phyloP scores from a whole-genome alignment of 2,113 vertebrate genomes.

The Podocnemis expansa region DNA sequence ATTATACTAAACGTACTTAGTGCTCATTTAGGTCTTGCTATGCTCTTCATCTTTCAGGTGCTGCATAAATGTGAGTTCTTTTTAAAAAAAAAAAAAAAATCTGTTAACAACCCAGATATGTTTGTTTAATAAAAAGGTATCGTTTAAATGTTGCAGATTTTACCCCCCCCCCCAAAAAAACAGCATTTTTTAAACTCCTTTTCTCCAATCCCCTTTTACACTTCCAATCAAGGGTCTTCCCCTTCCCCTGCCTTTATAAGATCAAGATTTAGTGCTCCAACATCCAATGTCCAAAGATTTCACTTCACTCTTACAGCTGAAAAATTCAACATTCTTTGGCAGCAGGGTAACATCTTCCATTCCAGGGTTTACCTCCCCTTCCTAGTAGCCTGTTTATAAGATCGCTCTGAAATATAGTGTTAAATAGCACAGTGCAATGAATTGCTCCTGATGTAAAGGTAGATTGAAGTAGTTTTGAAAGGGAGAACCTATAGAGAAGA shows the following conservation, averaged over 20 bases:
- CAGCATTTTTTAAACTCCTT: rapidly evolving
- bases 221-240: background rate
- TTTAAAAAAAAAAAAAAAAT: too few relatives aligned
- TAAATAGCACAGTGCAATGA: background rate
- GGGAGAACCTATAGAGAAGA: background rate
- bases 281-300: background rate
- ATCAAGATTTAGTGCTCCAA: background rate
- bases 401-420: background rate
- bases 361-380: background rate
- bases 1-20: background rate
- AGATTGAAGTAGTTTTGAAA: background rate
- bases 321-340: background rate
- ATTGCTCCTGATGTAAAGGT: background rate
- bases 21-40: background rate
- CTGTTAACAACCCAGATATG: background rate
- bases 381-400: background rate
- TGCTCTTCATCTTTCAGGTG: background rate
- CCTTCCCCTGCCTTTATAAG: background rate
- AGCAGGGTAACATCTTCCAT: slow-evolving; percentile 4
- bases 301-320: slow-evolving; percentile 10
- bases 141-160: background rate
- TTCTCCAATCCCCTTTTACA: background rate
- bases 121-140: background rate
- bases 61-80: background rate
- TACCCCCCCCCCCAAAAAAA: too few relatives aligned